phyloP scores from a whole-genome alignment of 2,888 invertebrate genomes.

The Lathronympha strigana region DNA sequence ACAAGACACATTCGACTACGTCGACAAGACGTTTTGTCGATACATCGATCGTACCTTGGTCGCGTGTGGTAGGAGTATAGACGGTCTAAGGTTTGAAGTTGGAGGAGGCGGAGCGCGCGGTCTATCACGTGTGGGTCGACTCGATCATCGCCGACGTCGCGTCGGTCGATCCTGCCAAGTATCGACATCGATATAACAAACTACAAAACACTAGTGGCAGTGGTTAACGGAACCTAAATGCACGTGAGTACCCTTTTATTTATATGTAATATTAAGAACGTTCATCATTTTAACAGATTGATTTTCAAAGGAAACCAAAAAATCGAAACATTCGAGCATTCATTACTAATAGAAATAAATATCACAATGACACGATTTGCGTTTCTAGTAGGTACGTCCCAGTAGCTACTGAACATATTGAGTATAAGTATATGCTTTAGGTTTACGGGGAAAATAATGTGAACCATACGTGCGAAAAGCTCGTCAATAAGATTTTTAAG shows the following conservation, averaged over 20 bases:
- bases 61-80: slow-evolving; percentile 84
- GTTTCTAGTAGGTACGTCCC: neutral
- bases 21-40: slow-evolving; percentile 38
- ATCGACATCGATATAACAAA: slow-evolving; percentile 72
- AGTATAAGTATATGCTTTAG: neutral
- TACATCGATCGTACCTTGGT: slow-evolving; percentile 83
- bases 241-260: neutral
- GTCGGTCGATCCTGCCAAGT: slow-evolving; percentile 83
- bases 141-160: slow-evolving; percentile 72
- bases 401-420: too few species aligned
- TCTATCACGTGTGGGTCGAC: slow-evolving; percentile 81
- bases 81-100: slow-evolving; percentile 84
- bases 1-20: slow-evolving; percentile 34
- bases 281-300: neutral
- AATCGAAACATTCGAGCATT: neutral
- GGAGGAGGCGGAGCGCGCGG: slow-evolving; percentile 82
- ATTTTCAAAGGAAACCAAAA: neutral
- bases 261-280: neutral
- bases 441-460: neutral
- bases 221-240: slow-evolving; percentile 6
- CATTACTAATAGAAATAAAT: neutral
- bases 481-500: neutral
- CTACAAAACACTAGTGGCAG: slow-evolving; percentile 52
- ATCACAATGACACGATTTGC: neutral
- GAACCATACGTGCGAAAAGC: neutral